Evolutionary conservation across 2,888 invertebrate genomes (phyloP), one percentile per base, ranked within the genome.

Genomic region (Allacma fusca): DNA sequence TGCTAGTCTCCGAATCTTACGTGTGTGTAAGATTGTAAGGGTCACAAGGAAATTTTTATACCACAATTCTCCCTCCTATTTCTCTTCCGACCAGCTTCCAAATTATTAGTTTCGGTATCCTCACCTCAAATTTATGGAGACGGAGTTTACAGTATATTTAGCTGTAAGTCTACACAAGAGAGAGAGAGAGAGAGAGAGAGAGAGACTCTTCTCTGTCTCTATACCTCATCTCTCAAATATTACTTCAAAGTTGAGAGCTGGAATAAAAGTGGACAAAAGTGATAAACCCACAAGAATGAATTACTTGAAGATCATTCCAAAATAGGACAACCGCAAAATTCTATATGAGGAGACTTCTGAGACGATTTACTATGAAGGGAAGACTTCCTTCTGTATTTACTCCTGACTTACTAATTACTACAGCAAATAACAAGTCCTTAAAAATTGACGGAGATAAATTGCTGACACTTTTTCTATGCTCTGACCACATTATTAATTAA

Each of bases 61-160:
- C 67, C 67, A 21, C 67, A 67, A 67, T 67, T 34, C 29, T 16
- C 21, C 19, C n/a, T n/a, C 19, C 26, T 65, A 16, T 34, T 21
- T 67, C 29, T 26, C 12, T 67, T 34, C 19, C 24, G 9, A 2
- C 29, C 26, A 64, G 26, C 12, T 64, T 24, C 26, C 67, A 67
- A 67, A 67, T 67, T 67, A 67, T 67, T 67, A 34, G 67, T 19
- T 34, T 67, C 4, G 26, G 29, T 16, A 65, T 65, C 67, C 12
- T 67, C 13, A 40, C 62, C 62, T 26, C 34, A 73, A 73, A 73
- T 73, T 57, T 59, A 73, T 62, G 62, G 73, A 73, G 73, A 73
- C 40, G 40, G 40, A 43, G 19, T 50, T 50, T 50, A n/a, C n/a
- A n/a, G n/a, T n/a, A n/a, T n/a, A n/a, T n/a, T n/a, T n/a, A n/a